Evolutionary conservation across 2,113 vertebrate species (phyloP).

Genomic region (Corvus hawaiiensis): DNA sequence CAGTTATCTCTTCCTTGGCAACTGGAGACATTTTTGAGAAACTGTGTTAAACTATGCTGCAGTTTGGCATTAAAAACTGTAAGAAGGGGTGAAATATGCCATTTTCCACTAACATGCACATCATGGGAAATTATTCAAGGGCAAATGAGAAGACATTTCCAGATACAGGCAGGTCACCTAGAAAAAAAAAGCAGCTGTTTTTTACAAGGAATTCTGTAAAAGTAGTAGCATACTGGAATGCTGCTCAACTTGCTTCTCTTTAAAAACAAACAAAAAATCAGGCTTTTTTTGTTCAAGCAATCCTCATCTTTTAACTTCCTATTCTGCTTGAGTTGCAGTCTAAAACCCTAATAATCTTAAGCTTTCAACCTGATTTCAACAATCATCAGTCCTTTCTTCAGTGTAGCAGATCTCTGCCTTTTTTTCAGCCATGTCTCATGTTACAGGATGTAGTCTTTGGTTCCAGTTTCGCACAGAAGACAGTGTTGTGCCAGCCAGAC

Average conservation of each 20-base stretch:
- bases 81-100: background rate
- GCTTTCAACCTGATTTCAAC: background rate
- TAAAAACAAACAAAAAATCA: background rate
- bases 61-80: background rate
- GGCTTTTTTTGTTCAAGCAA: background rate
- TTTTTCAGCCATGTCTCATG: background rate
- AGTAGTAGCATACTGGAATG: background rate
- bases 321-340: background rate
- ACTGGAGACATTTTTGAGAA: background rate
- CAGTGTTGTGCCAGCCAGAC: background rate
- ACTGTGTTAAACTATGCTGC: background rate
- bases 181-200: background rate
- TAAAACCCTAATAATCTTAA: background rate
- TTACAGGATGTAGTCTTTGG: background rate
- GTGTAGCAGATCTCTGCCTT: background rate
- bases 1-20: background rate
- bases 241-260: background rate
- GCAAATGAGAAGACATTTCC: background rate
- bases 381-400: background rate
- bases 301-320: background rate
- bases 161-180: background rate
- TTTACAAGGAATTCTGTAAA: background rate
- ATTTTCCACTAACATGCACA: background rate
- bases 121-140: background rate
- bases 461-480: background rate